Evolutionary conservation across 2,113 vertebrate species (phyloP).

Genomic region (Stictonetta naevosa): DNA sequence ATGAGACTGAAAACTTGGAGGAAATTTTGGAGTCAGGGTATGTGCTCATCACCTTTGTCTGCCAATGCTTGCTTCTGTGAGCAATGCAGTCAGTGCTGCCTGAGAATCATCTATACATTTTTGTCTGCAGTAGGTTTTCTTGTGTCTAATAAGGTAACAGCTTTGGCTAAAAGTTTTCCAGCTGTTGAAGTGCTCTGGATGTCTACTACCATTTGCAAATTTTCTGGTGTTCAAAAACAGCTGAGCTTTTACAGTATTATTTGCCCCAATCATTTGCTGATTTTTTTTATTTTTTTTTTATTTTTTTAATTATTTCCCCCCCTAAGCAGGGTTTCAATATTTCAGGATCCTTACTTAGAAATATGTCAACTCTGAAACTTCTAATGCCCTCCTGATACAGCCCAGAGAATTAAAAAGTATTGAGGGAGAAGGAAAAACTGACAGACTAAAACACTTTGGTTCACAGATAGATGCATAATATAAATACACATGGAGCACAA

Average conservation of each 20-base stretch:
- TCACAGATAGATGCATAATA: neutral
- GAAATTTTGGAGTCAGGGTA: neutral
- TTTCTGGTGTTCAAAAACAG: neutral
- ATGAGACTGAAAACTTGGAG: neutral
- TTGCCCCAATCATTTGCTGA: neutral
- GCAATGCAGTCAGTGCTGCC: neutral
- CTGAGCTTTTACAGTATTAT: neutral
- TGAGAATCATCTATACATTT: neutral
- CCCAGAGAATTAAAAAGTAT: neutral
- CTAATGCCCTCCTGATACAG: neutral
- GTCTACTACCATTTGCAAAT: neutral
- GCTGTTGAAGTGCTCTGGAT: neutral
- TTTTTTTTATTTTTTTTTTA: neutral
- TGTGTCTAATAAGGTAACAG: neutral
- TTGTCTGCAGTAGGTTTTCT: neutral
- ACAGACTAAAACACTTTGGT: neutral
- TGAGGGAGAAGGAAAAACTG: neutral
- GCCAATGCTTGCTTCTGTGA: neutral
- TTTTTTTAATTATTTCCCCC: no score
- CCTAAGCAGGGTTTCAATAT: neutral
- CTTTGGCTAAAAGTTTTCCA: neutral
- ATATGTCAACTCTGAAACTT: neutral
- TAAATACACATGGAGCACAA: neutral
- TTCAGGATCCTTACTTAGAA: neutral
- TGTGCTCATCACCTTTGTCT: neutral